These are phyloP conservation scores for Metopolophium dirhodum DNA, from an alignment of 1,140 invertebrate species.

Conservation along the genomic window DNA sequence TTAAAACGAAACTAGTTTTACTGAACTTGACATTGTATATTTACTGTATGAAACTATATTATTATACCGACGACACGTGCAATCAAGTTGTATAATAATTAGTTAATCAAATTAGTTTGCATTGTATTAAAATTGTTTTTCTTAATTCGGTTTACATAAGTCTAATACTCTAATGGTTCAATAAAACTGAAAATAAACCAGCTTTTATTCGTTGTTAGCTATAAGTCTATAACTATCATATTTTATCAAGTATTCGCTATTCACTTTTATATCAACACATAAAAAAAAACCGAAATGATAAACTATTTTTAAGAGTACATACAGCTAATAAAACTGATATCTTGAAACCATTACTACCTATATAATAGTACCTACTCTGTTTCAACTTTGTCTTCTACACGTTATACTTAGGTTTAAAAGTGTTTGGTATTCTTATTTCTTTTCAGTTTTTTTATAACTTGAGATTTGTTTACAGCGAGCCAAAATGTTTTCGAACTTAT, in stretches of 20 bases:
- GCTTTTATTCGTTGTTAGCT: not conserved
- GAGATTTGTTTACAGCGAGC: conserved; percentile 25
- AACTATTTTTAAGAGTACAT: not conserved
- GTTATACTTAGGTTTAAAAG: not conserved
- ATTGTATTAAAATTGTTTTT: not conserved
- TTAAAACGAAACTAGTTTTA: conserved; percentile 30
- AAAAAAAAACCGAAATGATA: not conserved
- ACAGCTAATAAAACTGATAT: conserved; percentile 15
- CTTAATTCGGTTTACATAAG: not conserved
- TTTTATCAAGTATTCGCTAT: conserved; percentile 7
- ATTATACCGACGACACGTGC: not conserved
- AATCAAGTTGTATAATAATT: not conserved
- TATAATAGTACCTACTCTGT: not conserved
- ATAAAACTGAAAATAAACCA: not conserved
- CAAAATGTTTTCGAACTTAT: conserved; percentile 54
- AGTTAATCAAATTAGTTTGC: not conserved
- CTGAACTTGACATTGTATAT: conserved; percentile 45
- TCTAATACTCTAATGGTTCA: not conserved
- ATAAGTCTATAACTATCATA: not conserved
- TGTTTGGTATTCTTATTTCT: not conserved
- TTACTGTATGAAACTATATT: not conserved
- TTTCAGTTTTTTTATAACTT: not conserved
- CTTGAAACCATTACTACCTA: not conserved
- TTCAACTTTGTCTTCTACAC: not conserved
- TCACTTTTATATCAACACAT: not conserved